A percentile compares a stretch with the other conserved stretches of the same genome.
phyloP scores from a whole-genome alignment of 1,140 invertebrate genomes.

The Arctopsyche grandis region DNA sequence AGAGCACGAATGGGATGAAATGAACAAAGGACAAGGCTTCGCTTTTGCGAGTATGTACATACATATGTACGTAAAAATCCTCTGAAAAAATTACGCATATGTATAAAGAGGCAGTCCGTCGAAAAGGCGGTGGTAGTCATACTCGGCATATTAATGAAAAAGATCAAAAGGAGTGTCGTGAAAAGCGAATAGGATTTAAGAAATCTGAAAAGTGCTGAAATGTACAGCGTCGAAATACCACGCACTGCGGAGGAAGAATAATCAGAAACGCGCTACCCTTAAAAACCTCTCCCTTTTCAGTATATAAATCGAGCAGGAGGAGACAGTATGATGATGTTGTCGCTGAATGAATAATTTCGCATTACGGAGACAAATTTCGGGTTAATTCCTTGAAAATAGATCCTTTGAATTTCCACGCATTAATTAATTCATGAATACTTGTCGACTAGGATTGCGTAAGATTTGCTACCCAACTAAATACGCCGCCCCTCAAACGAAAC shows the following conservation, averaged over 20 bases:
- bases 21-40: background rate
- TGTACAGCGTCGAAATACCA: background rate
- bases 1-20: background rate
- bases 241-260: constrained; percentile 5
- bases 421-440: constrained; percentile 31
- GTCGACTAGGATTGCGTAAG: constrained; percentile 10
- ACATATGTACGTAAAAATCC: no score
- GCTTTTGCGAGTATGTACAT: no score
- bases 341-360: constrained; percentile 20
- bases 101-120: background rate
- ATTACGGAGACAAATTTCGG: constrained; percentile 28
- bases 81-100: background rate
- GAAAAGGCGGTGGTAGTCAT: background rate
- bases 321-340: background rate
- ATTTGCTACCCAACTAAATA: constrained; percentile 1
- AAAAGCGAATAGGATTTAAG: constrained; percentile 22
- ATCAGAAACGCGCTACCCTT: background rate
- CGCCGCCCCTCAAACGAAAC: constrained; percentile 7
- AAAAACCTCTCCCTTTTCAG: background rate
- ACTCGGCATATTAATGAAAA: constrained; percentile 22
- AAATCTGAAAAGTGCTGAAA: constrained; percentile 25
- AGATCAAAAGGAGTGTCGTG: constrained; percentile 23
- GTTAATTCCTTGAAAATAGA: constrained; percentile 29
- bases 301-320: background rate
- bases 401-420: constrained; percentile 26